Base-by-base conservation (phyloP, 2,797 vertebrate species). In the Cuculus canorus region DNA sequence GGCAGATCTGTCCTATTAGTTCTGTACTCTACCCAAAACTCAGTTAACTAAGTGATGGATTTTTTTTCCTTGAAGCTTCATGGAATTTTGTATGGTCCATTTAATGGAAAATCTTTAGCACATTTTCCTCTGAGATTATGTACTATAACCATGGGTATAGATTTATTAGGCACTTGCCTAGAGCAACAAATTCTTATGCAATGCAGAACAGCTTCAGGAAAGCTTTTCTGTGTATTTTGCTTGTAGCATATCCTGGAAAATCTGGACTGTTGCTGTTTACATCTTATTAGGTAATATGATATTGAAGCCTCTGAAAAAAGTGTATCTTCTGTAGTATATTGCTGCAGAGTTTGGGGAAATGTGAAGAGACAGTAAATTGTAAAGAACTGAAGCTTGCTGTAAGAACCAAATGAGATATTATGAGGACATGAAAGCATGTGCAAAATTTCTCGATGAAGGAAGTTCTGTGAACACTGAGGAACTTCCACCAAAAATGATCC, bases 361-460 rank as follows among this genome's bases (percentile, higher is more conserved):
- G 0, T 39, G n/a, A 12, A 80, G 27, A 83, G 9, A n/a, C 4
- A 59, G 17, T 2, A 75, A 33, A 4, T 35, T 78, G 30, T 30
- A 64, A 73, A 56, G 39, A 6, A 79, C 0, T 37, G 5, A 75
- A 68, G 14, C 7, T 71, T 30, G 7, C 24, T 82, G 23, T 53
- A 71, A 78, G 12, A 17, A 88, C 17, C 5, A 83, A 81, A 33
- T 24, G 18, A 59, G 0, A 0, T 83, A 45, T 50, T 69, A 32
- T 41, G 37, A 57, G 19, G 28, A 37, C 14, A 4, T 41, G 57
- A 86, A 71, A 0, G 2, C 0, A 0, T 48, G 10, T n/a, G 11
- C 1, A 3, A 50, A 66, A 68, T 52, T 78, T 88, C 39, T 78
- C 13, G 22, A 66, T n/a, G 5, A 39, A 82, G 22, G 6, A 5